Evolutionary conservation across 2,113 vertebrate species (phyloP), one percentile per base, ranked within the genome.

Genomic region (Oplegnathus fasciatus): DNA sequence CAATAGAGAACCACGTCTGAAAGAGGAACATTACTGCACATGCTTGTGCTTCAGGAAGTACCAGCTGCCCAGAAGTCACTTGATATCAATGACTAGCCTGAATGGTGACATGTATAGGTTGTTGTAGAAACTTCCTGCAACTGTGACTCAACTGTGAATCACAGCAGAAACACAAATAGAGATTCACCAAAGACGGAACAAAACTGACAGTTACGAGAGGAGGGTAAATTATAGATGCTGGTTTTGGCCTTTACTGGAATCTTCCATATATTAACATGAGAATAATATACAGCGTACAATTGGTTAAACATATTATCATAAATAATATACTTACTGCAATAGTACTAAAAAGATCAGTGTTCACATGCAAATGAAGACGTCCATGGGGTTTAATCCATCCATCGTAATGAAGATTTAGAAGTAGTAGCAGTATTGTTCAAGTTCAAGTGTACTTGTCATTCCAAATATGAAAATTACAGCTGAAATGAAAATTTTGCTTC

Each of bases 21-120:
- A 80, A 75, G n/a, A 60, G 71, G 13, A 70, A 68, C 54, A 73
- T 82, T 17, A n/a, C 50, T 66, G 68, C 32, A 48, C 22, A 55
- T 55, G 28, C 4, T 60, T 65, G 9, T 76, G 48, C 48, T 62
- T 42, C 26, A 58, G 40, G 22, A 84, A 55, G 26, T 28, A 48
- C 37, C 52, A 54, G 58, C 75, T 80, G 34, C 32, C 48, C 37
- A 77, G 65, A 71, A 40, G 30, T 72, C 50, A 6, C 64, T 58
- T 32, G 17, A 34, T 65, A 15, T 11, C 7, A 72, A 10, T 44
- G 72, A 76, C 4, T 30, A 22, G n/a, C 37, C 15, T 32, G 28
- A 72, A 17, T 28, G 30, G 72, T 61, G 37, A 46, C 52, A 30
- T 71, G 20, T 52, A 46, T 54, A 26, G 3, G 13, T 42, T 77